Base-by-base conservation (phyloP, 2,797 vertebrate species). In the Malacoctenus gilli region DNA sequence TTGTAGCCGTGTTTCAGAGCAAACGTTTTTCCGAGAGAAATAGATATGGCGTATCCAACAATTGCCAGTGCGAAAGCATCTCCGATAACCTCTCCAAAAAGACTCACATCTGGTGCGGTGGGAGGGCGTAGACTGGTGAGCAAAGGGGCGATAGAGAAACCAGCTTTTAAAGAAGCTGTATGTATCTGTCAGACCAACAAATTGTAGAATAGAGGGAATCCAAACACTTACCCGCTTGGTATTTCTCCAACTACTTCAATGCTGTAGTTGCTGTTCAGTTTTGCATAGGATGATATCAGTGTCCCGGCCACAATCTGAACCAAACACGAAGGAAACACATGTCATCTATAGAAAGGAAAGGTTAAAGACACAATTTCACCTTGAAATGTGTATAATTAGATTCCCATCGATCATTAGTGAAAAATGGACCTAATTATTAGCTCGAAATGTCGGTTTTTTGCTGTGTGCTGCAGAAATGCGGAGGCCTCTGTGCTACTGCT, bases 21-120 rank as follows among this genome's bases (percentile, higher is more conserved):
- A 81, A 99, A 99, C 51, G 95, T 99, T 92, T 98, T 98, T 42
- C 95, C 97, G 28, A 99, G 85, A 0, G 97, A 99, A 85, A 98
- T 93, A 66, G 94, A 94, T 52, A 99, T 93, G 75, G 95, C 96
- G 0, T 97, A 99, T 49, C 95, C 95, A 11, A 99, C 96, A 41
- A 99, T 89, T 0, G 96, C 96, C 12, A 99, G 82, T 50, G 96
- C 93, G 31, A 99, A 98, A 35, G 97, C 95, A 3, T 96, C 95
- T 31, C 95, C 93, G 0, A 89, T 79, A 7, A 98, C 92, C 2
- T 88, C 82, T 48, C 84, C 56, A 22, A 98, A 96, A 48, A 96
- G 57, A 60, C 19, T 82, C 31, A 70, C 0, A 0, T 88, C 80
- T 46, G 96, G 97, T 14, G 58, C 32, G 36, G 70, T 61, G 0